Percentiles rank a stretch among this genome's conserved stretches.
Conservation (phyloP, 2,113 vertebrate genomes). For the Apaloderma vittatum region DNA sequence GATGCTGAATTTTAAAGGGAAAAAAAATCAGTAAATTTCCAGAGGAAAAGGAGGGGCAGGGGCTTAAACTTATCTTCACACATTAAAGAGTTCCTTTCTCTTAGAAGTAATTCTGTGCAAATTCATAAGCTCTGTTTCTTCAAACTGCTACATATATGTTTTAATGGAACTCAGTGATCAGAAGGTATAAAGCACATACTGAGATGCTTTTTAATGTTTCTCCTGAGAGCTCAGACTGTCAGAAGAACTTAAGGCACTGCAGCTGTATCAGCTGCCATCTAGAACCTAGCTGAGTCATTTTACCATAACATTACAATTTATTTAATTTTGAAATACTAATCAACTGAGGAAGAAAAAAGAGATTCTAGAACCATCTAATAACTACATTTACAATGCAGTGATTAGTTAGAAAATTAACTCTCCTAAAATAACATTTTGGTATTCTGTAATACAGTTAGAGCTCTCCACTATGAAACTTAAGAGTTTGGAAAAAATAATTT, state of each 20-base stretch:
- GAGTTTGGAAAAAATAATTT: neutral
- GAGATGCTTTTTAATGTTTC: neutral
- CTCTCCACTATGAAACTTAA: neutral
- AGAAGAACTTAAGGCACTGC: neutral
- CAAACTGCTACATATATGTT: neutral
- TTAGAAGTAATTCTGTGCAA: neutral
- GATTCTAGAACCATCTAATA: neutral
- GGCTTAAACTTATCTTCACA: neutral
- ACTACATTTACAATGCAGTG: neutral
- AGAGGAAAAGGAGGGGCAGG: fast-evolving
- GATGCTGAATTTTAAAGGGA: neutral
- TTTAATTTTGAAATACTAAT: neutral
- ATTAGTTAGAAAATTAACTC: neutral
- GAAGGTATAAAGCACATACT: neutral
- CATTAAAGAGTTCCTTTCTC: neutral
- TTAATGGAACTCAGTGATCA: neutral
- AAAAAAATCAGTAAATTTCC: neutral
- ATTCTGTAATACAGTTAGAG: neutral
- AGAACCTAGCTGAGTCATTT: neutral
- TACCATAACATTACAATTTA: neutral
- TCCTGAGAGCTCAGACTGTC: neutral
- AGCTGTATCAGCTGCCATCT: neutral
- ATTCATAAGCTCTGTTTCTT: neutral
- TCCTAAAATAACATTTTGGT: neutral
- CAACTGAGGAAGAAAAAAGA: neutral